A percentile compares a stretch with the other conserved stretches of the same genome.
Evolutionary conservation across 2,888 invertebrate genomes (phyloP).

Genomic region (Andrena hattorfiana): DNA sequence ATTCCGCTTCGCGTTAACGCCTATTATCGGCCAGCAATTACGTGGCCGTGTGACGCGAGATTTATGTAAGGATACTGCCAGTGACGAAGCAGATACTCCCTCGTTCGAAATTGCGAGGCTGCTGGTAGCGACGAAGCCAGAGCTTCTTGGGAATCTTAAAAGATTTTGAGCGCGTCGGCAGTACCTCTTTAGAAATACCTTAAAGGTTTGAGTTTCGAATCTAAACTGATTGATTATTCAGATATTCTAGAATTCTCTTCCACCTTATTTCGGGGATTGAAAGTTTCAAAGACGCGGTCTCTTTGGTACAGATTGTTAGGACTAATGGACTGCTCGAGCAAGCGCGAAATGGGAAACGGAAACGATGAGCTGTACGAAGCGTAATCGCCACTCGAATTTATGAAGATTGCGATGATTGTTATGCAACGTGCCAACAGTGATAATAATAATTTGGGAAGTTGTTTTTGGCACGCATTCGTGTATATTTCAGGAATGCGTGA

Average conservation of each 20-base stretch:
- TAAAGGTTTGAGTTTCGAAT: neutral
- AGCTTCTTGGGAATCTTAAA: neutral
- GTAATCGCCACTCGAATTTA: conserved; percentile 37
- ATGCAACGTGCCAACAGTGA: conserved; percentile 44
- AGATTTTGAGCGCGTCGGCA: no score
- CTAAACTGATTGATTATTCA: neutral
- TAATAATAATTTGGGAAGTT: conserved; percentile 47
- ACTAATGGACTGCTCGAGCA: conserved; percentile 1
- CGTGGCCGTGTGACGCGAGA: conserved; percentile 32
- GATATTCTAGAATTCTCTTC: no score
- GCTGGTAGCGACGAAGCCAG: no score
- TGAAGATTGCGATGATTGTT: conserved; percentile 47
- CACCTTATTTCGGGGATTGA: no score
- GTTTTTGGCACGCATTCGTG: conserved; percentile 45
- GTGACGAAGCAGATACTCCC: neutral
- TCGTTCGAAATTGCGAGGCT: neutral
- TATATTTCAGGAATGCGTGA: conserved; percentile 38
- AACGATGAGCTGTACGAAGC: conserved; percentile 4
- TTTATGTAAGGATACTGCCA: conserved; percentile 37
- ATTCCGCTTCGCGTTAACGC: conserved; percentile 37
- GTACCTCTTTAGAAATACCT: neutral
- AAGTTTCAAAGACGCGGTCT: neutral
- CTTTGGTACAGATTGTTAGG: neutral
- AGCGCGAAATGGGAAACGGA: neutral
- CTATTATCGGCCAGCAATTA: conserved; percentile 42